Evolutionary conservation across 2,797 vertebrate species (phyloP), one percentile per base, ranked within the genome.

Genomic region (Neostethus bicornis): DNA sequence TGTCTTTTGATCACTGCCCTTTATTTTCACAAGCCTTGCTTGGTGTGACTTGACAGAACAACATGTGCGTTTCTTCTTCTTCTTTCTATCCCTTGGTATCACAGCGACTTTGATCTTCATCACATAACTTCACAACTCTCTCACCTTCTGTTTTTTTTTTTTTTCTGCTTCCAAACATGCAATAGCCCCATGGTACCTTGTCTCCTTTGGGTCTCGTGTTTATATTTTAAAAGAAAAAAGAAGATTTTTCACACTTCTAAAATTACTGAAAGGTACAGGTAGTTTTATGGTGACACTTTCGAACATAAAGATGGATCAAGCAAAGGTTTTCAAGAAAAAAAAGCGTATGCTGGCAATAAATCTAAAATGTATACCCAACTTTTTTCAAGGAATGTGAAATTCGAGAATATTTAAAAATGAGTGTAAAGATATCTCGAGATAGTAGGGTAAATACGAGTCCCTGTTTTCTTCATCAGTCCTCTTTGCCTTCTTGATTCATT

Each of bases 1-100:
- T 79, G 46, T 53, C 52, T 80, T 91, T 90, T 91, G 88, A 91
- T 91, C 90, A 81, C 69, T 78, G 70, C 41, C 73, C 75, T 81
- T 77, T 81, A 78, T 80, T 79, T 81, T 75, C 57, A 66, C 54
- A 74, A 77, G 59, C 67, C 48, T 77, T 53, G 54, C 63, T 80
- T 48, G 49, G 24, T 57, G 69, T 45, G 17, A 60, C 61, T n/a
- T n/a, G n/a, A 52, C 62, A 55, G 66, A 19, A 38, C 50, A 34
- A 67, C 42, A 41, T 53, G 10, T 65, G 59, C 68, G 32, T 77
- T 68, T 79, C 54, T 64, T 58, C 73, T 64, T 70, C 45, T 63
- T 65, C 58, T 55, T 46, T 67, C 47, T 43, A 70, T 87, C 76
- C 76, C 70, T 70, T 50, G 75, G 62, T 77, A 77, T 82, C 79